A percentile compares a stretch with the other conserved stretches of the same genome.
Conservation (phyloP, 2,113 vertebrate species). For the Cavia aperea region DNA sequence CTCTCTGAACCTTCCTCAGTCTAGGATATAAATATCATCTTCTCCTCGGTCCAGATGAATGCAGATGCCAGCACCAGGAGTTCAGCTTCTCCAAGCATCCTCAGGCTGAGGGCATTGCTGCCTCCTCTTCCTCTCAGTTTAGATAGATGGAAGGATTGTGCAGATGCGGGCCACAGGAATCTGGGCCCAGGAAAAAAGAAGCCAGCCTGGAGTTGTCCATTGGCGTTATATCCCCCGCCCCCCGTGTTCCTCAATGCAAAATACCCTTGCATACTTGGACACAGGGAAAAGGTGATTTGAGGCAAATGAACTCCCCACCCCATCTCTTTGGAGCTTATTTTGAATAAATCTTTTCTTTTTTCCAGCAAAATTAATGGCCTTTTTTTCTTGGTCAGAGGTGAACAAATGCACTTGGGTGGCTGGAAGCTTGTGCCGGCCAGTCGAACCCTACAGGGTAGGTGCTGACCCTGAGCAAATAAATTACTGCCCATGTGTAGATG, state of each 20-base stretch:
- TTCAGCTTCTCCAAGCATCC: background rate
- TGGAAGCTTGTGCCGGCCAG: background rate
- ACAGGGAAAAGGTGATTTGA: background rate
- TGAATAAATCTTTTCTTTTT: background rate
- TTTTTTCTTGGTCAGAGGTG: background rate
- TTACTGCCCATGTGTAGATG: too few relatives aligned
- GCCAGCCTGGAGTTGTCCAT: background rate
- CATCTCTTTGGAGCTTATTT: background rate
- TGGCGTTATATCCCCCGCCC: background rate
- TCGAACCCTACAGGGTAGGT: background rate
- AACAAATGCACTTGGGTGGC: background rate
- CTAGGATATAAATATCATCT: background rate
- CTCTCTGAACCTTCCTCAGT: background rate
- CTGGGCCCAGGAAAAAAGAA: background rate
- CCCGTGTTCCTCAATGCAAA: background rate
- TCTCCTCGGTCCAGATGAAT: background rate
- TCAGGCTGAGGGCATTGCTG: background rate
- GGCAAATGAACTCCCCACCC: background rate
- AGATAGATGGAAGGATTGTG: background rate
- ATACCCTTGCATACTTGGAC: background rate
- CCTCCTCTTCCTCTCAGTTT: background rate
- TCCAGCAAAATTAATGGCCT: background rate
- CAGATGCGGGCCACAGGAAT: background rate
- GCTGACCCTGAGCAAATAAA: background rate
- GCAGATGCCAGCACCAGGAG: background rate